Conservation (phyloP, 1,140 invertebrate genomes). For the Cardiocondyla obscurior region DNA sequence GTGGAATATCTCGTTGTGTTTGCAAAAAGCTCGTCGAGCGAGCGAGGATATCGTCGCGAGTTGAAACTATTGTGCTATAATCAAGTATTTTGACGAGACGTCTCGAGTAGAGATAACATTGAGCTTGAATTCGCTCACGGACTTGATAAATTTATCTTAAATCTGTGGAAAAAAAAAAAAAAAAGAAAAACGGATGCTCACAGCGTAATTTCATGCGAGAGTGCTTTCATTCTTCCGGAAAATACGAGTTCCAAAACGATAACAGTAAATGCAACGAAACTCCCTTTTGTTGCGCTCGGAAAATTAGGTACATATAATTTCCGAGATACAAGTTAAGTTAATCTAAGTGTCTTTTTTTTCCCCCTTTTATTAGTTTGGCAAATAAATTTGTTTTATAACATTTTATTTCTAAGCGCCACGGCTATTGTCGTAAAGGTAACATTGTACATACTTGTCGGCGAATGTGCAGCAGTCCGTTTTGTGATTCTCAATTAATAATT, state of each 20-base stretch:
- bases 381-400: conserved; percentile 1
- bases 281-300: background rate
- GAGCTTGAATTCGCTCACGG: background rate
- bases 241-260: background rate
- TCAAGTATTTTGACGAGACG: background rate
- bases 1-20: background rate
- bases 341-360: background rate
- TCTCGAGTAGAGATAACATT: background rate
- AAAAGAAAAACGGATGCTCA: background rate
- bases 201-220: background rate
- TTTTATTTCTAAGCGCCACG: background rate
- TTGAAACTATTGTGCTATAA: background rate
- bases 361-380: background rate
- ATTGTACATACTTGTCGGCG: background rate
- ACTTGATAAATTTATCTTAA: conserved; percentile 24
- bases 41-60: background rate
- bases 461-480: background rate
- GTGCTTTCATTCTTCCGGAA: background rate
- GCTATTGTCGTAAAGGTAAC: background rate
- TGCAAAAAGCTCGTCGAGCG: background rate
- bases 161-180: too few species aligned
- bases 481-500: background rate
- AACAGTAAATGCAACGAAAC: background rate
- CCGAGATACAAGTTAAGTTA: conserved; percentile 19
- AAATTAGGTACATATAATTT: background rate